Percentiles rank a stretch among this genome's conserved stretches.
Evolutionary conservation across 2,113 vertebrate genomes (phyloP).

Genomic region (Laticauda colubrina): DNA sequence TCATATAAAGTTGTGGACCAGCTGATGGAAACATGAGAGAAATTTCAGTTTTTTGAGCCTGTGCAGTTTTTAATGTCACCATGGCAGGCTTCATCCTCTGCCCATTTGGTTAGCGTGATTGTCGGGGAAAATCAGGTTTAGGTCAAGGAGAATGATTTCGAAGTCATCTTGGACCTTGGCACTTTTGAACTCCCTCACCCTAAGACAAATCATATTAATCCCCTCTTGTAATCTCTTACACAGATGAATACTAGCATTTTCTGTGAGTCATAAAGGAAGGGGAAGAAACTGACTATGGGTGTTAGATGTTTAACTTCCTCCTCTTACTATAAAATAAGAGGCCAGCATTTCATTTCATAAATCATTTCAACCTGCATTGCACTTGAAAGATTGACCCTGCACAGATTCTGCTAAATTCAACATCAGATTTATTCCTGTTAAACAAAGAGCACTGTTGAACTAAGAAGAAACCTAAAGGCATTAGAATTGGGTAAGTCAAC

Average conservation of each 20-base stretch:
- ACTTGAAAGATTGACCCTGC: not conserved
- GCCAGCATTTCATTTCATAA: not conserved
- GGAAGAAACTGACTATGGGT: not conserved
- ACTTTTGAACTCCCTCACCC: not conserved
- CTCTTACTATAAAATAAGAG: not conserved
- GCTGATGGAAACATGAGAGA: not conserved
- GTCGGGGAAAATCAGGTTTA: not conserved
- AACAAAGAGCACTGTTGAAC: not conserved
- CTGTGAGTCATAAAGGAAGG: not conserved
- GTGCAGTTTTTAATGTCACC: not conserved
- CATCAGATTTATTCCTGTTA: not conserved
- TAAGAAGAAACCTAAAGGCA: not conserved
- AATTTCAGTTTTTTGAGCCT: not conserved
- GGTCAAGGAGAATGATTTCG: not conserved
- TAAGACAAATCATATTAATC: not conserved
- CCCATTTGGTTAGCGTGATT: not conserved
- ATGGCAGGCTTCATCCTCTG: not conserved
- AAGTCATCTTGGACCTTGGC: not conserved
- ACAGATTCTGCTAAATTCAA: not conserved
- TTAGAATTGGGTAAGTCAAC: slow-evolving; percentile 9
- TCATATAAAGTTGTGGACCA: not conserved
- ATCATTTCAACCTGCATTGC: not conserved
- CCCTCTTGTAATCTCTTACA: not conserved
- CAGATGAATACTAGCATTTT: not conserved
- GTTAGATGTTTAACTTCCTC: not conserved